phyloP scores from a whole-genome alignment of 2,888 invertebrate species.

The Thymelicus lineola region DNA sequence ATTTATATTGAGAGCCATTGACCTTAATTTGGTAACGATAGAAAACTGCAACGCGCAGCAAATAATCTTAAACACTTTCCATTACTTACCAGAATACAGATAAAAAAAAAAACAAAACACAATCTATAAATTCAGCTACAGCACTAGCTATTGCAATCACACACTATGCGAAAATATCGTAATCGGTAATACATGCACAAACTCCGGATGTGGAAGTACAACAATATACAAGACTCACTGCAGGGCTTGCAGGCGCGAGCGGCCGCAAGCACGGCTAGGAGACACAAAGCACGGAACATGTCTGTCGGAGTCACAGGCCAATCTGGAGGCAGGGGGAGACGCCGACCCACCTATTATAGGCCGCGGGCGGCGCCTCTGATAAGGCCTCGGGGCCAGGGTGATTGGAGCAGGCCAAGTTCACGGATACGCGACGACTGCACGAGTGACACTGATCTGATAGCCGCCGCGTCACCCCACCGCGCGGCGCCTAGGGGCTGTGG shows the following conservation, averaged over 20 bases:
- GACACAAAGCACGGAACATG: slow-evolving; percentile 78
- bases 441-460: slow-evolving; percentile 58
- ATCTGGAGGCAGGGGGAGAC: slow-evolving; percentile 79
- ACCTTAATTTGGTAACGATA: slow-evolving; percentile 13
- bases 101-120: slow-evolving; percentile 33
- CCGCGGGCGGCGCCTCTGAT: slow-evolving; percentile 81
- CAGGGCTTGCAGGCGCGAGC: slow-evolving; percentile 76
- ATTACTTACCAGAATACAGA: slow-evolving; percentile 23
- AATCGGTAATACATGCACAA: slow-evolving; percentile 3
- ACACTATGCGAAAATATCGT: slow-evolving; percentile 40
- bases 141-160: slow-evolving; percentile 2
- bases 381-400: slow-evolving; percentile 80
- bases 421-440: slow-evolving; percentile 76
- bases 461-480: slow-evolving; percentile 54
- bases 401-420: slow-evolving; percentile 79
- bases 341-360: slow-evolving; percentile 83
- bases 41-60: slow-evolving; percentile 11
- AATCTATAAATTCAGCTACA: slow-evolving; percentile 1
- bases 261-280: slow-evolving; percentile 65
- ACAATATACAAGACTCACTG: slow-evolving; percentile 65
- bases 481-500: slow-evolving; percentile 48
- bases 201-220: slow-evolving; percentile 19
- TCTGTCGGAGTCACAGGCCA: slow-evolving; percentile 73
- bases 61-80: slow-evolving; percentile 5
- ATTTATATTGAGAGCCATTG: slow-evolving; percentile 27